phyloP scores from a whole-genome alignment of 2,888 invertebrate genomes.

The Masnerella sp. region DNA sequence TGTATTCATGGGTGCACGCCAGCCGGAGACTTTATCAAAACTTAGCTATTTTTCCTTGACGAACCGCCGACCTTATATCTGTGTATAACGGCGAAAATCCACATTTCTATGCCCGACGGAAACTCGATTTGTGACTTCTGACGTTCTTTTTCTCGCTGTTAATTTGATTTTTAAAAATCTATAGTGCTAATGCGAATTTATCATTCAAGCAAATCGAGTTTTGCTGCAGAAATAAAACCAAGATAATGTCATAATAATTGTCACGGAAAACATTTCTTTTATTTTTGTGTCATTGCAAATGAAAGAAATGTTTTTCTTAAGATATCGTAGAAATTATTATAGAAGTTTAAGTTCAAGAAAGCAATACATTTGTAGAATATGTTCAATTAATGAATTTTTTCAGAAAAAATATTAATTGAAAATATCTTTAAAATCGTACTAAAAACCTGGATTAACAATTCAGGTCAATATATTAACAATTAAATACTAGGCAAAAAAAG shows the following conservation, averaged over 20 bases:
- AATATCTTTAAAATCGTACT: no score
- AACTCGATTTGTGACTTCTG: constrained; percentile 30
- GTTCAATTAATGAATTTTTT: no score
- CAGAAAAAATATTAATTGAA: no score
- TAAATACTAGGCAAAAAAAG: no score
- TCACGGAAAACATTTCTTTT: no score
- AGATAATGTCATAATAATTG: background rate
- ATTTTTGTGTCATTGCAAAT: no score
- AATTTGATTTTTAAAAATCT: constrained; percentile 20
- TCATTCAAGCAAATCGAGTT: background rate
- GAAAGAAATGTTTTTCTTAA: no score
- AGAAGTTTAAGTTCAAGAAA: no score
- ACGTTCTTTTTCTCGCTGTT: constrained; percentile 2
- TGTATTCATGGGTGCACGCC: constrained; percentile 66
- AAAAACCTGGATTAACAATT: no score
- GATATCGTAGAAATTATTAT: no score
- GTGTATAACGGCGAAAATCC: constrained; percentile 19
- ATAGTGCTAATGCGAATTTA: constrained; percentile 13
- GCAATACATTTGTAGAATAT: no score
- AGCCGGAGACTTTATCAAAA: constrained; percentile 67
- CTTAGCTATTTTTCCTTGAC: constrained; percentile 64
- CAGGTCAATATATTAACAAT: no score
- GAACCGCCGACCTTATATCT: constrained; percentile 13
- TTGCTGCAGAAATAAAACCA: background rate
- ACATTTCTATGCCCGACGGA: constrained; percentile 25